Evolutionary conservation across 2,113 vertebrate genomes (phyloP).

Genomic region (Sander lucioperca): DNA sequence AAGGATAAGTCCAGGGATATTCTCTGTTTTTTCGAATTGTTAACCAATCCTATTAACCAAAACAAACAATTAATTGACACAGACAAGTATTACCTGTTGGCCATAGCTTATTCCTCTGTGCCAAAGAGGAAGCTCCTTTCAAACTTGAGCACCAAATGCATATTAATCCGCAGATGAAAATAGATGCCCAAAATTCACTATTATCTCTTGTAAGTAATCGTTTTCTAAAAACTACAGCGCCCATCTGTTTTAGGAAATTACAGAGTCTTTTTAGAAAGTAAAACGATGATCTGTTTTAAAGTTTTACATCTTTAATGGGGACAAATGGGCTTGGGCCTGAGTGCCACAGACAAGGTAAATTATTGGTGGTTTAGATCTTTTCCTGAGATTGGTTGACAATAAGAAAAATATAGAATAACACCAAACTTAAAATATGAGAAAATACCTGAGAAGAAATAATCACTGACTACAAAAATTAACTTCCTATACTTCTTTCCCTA

Average conservation of each 20-base stretch:
- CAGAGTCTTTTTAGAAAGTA: not conserved
- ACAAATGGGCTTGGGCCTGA: not conserved
- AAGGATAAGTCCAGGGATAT: not conserved
- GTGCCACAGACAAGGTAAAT: not conserved
- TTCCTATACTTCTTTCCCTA: not conserved
- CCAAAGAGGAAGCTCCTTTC: not conserved
- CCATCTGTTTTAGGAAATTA: not conserved
- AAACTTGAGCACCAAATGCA: not conserved
- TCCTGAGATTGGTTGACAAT: not conserved
- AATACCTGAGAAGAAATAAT: no score
- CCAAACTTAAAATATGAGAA: not conserved
- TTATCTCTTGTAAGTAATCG: not conserved
- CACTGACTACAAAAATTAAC: not conserved
- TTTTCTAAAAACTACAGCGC: not conserved
- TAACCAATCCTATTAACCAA: not conserved
- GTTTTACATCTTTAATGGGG: not conserved
- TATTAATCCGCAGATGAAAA: constrained; percentile 2
- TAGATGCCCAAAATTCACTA: not conserved
- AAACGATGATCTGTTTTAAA: not conserved
- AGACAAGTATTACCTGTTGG: not conserved
- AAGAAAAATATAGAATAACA: not conserved
- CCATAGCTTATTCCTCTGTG: not conserved
- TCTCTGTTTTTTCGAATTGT: not conserved
- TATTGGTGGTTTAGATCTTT: not conserved
- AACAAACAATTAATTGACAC: not conserved